Conservation (phyloP, 2,888 invertebrate species). For the Amiota minor region DNA sequence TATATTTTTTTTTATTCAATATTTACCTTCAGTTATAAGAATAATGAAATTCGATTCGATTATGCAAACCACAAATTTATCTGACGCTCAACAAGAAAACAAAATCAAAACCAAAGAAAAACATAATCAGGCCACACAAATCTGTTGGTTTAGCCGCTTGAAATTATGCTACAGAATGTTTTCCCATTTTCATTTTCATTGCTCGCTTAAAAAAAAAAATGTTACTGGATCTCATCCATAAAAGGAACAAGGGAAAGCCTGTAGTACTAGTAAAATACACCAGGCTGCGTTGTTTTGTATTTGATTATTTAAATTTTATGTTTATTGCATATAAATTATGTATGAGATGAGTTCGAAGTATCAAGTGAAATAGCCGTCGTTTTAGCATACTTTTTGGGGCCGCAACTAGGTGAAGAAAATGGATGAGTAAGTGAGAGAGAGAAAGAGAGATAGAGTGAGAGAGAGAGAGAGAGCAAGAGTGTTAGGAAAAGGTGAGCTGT, state of each 20-base stretch:
- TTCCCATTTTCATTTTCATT: slow-evolving; percentile 12
- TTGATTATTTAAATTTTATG: slow-evolving; percentile 67
- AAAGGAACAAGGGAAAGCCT: no score
- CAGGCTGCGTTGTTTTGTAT: slow-evolving; percentile 34
- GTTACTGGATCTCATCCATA: neutral
- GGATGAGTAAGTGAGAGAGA: no score
- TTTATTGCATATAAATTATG: slow-evolving; percentile 64
- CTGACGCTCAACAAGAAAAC: neutral
- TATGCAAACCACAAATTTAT: slow-evolving; percentile 37
- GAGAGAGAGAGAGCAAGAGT: no score
- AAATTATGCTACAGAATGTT: slow-evolving; percentile 20
- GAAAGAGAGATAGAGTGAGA: no score
- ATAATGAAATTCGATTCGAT: slow-evolving; percentile 42
- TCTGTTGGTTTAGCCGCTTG: slow-evolving; percentile 10
- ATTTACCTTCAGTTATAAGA: neutral
- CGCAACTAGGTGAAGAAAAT: neutral
- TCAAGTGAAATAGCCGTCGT: slow-evolving; percentile 17
- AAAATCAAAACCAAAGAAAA: neutral
- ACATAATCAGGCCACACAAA: slow-evolving; percentile 2
- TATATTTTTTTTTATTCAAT: slow-evolving; percentile 23
- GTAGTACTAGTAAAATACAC: no score
- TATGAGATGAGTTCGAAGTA: slow-evolving; percentile 48
- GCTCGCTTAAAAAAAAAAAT: neutral
- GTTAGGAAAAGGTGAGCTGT: slow-evolving; percentile 9
- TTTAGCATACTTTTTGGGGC: neutral